Evolutionary conservation across 2,888 invertebrate species (phyloP).

Genomic region (Chelonus formosanus): DNA sequence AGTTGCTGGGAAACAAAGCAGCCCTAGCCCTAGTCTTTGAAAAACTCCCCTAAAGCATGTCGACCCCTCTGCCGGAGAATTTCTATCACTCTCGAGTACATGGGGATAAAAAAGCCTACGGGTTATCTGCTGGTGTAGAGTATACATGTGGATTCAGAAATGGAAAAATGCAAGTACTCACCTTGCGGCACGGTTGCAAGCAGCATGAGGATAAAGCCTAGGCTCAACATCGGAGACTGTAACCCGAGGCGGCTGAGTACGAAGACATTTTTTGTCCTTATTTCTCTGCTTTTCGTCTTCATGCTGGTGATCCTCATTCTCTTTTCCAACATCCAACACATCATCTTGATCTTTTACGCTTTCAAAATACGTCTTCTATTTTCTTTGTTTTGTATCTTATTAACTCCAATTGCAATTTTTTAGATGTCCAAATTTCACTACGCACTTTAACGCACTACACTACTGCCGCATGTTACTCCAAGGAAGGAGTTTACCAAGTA

Average conservation of each 20-base stretch:
- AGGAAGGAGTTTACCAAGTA: neutral
- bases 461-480: neutral
- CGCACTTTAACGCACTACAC: neutral
- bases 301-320: slow-evolving; percentile 38
- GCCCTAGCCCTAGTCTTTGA: neutral
- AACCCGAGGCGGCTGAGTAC: slow-evolving; percentile 39
- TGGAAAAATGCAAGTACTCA: slow-evolving; percentile 44
- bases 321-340: slow-evolving; percentile 16
- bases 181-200: slow-evolving; percentile 60
- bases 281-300: slow-evolving; percentile 31
- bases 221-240: slow-evolving; percentile 52
- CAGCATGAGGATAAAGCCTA: slow-evolving; percentile 53
- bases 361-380: neutral
- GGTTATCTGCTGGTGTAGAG: neutral
- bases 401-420: neutral
- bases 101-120: slow-evolving; percentile 21
- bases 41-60: slow-evolving; percentile 12
- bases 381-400: neutral
- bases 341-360: slow-evolving; percentile 1
- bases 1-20: slow-evolving; percentile 9
- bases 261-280: slow-evolving; percentile 29
- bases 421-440: neutral
- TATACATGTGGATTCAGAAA: neutral
- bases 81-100: slow-evolving; percentile 4
- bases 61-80: neutral